Evolutionary conservation across 2,888 invertebrate genomes (phyloP).

Genomic region (Pseudanteris insignis): DNA sequence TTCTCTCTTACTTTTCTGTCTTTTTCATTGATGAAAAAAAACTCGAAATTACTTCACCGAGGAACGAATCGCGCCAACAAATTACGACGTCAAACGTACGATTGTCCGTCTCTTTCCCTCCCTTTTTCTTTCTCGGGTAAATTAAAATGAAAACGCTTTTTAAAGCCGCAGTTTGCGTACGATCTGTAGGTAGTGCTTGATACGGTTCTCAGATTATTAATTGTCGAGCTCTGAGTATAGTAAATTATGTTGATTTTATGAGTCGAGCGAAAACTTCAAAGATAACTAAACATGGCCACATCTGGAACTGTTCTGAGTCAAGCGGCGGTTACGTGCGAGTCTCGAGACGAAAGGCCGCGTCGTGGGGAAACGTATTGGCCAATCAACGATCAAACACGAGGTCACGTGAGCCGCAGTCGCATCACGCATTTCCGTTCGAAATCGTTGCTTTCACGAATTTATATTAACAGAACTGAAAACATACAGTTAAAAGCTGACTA

Average conservation of each 20-base stretch:
- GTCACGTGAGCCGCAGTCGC: slow-evolving; percentile 5
- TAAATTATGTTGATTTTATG: slow-evolving; percentile 46
- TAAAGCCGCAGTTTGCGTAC: slow-evolving; percentile 55
- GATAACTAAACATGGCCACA: slow-evolving; percentile 67
- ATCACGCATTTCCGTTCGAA: slow-evolving; percentile 3
- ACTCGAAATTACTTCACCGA: too few species aligned
- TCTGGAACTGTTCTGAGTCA: slow-evolving; percentile 66
- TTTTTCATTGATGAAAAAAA: too few species aligned
- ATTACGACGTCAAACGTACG: not conserved
- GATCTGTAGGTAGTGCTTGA: slow-evolving; percentile 55
- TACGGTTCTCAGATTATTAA: slow-evolving; percentile 51
- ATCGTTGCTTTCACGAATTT: slow-evolving; percentile 4
- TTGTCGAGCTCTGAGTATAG: slow-evolving; percentile 22
- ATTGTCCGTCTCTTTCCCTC: slow-evolving; percentile 30
- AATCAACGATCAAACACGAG: too few species aligned
- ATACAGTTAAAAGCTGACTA: too few species aligned
- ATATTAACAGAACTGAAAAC: slow-evolving; percentile 4
- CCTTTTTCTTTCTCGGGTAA: slow-evolving; percentile 1
- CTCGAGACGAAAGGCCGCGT: not conserved
- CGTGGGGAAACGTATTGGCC: not conserved
- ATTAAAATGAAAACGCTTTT: slow-evolving; percentile 23
- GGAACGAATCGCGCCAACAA: slow-evolving; percentile 1
- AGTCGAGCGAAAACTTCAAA: slow-evolving; percentile 62
- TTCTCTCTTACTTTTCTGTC: too few species aligned
- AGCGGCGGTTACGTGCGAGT: slow-evolving; percentile 39